phyloP scores from a whole-genome alignment of 2,113 vertebrate species.

The Hucho hucho region DNA sequence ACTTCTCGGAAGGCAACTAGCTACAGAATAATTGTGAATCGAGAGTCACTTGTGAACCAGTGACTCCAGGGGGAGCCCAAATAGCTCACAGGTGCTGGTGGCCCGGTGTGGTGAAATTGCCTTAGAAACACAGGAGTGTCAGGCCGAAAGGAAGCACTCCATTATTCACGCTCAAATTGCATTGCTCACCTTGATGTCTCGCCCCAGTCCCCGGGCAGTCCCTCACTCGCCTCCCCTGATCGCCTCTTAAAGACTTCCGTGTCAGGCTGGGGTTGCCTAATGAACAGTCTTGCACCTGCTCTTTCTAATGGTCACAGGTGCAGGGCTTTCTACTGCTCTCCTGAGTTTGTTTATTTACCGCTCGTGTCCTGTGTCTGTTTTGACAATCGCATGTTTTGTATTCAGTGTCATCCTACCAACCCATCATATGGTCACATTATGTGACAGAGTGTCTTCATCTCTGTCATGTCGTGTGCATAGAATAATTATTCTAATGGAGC shows the following conservation, averaged over 20 bases:
- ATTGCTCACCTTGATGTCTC: constrained; percentile 71
- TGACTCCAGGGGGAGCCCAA: constrained; percentile 36
- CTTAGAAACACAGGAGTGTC: constrained; percentile 65
- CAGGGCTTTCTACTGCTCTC: constrained; percentile 44
- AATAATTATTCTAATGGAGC: constrained; percentile 59
- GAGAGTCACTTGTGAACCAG: constrained; percentile 55
- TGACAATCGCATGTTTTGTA: constrained; percentile 27
- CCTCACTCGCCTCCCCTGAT: constrained; percentile 64
- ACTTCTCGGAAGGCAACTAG: constrained; percentile 48
- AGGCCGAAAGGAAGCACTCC: constrained; percentile 62
- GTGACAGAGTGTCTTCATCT: constrained; percentile 33
- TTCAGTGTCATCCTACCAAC: constrained; percentile 45
- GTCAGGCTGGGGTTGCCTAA: constrained; percentile 63
- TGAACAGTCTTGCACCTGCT: constrained; percentile 65
- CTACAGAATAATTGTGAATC: constrained; percentile 52
- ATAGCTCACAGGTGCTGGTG: constrained; percentile 56
- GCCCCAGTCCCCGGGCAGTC: constrained; percentile 62
- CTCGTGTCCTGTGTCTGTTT: constrained; percentile 41
- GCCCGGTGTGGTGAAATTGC: constrained; percentile 50
- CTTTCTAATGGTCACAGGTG: constrained; percentile 62
- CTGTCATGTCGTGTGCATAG: constrained; percentile 26
- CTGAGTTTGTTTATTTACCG: constrained; percentile 68
- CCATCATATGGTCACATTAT: not conserved
- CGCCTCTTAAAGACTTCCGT: constrained; percentile 69
- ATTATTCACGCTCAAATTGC: constrained; percentile 76